phyloP scores from a whole-genome alignment of 2,113 vertebrate genomes.

The Notiomystis cincta region DNA sequence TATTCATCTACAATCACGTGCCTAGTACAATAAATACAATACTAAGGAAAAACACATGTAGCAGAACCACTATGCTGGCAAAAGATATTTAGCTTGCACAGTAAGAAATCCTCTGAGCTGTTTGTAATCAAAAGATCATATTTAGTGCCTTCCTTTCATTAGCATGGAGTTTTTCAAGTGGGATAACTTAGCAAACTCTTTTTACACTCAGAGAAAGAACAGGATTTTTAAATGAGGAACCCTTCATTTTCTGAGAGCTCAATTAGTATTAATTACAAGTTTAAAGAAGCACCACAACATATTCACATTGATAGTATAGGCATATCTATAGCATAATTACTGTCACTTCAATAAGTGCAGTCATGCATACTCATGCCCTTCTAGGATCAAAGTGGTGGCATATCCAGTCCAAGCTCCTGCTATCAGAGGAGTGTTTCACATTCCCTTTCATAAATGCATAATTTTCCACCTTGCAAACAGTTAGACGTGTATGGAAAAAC shows the following conservation, averaged over 20 bases:
- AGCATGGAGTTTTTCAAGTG: background rate
- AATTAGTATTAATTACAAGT: conserved; percentile 57
- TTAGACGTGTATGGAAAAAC: background rate
- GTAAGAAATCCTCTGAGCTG: background rate
- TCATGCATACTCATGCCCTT: background rate
- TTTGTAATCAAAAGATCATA: background rate
- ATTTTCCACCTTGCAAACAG: background rate
- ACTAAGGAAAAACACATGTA: background rate
- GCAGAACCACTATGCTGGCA: background rate
- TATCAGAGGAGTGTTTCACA: background rate
- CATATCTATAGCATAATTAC: conserved; percentile 43
- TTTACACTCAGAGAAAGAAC: background rate
- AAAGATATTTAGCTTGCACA: background rate
- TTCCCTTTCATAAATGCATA: background rate
- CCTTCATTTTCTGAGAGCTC: background rate
- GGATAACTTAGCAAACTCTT: background rate
- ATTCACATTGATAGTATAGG: conserved; percentile 24
- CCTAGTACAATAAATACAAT: background rate
- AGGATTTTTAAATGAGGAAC: background rate
- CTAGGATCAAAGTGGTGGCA: background rate
- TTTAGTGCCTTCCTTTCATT: background rate
- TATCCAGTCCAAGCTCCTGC: background rate
- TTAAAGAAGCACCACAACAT: conserved; percentile 33
- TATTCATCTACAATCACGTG: background rate
- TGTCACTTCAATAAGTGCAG: conserved; percentile 21